Evolutionary conservation across 35 echinoderm and acorn worm genomes (phyloP).

Genomic region (Hemicentrotus pulcherrimus): DNA sequence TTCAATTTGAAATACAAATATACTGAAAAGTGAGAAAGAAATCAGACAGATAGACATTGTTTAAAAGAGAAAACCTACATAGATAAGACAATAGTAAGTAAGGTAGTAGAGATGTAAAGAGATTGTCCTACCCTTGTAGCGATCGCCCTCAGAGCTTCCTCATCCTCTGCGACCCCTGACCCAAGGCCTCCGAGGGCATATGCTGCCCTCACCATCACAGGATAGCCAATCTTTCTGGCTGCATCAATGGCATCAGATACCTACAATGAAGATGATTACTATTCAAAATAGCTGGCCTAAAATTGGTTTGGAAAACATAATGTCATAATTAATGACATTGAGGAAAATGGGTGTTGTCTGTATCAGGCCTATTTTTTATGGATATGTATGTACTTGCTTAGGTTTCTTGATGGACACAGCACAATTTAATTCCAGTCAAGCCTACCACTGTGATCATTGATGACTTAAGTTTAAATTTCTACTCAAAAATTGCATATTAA

Average conservation of each 20-base stretch:
- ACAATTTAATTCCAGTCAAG: too few relatives aligned
- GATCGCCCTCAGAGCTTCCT: conserved; percentile 70
- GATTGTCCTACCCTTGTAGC: conserved; percentile 68
- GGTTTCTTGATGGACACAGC: too few relatives aligned
- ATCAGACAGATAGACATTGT: too few relatives aligned
- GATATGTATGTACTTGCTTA: too few relatives aligned
- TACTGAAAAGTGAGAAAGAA: too few relatives aligned
- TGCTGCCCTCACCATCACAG: conserved; percentile 95
- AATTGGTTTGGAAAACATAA: neutral
- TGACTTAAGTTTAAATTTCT: too few relatives aligned
- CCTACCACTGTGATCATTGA: too few relatives aligned
- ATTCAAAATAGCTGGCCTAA: neutral
- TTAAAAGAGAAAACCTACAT: neutral
- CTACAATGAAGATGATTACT: conserved; percentile 46
- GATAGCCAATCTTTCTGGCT: conserved; percentile 88
- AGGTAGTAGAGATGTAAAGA: neutral
- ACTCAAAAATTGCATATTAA: too few relatives aligned
- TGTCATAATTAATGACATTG: neutral
- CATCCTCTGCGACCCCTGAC: conserved; percentile 84
- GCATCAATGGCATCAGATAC: conserved; percentile 83
- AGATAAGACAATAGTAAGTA: neutral
- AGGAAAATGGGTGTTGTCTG: too few relatives aligned
- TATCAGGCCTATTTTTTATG: too few relatives aligned
- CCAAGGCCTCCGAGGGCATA: conserved; percentile 95
- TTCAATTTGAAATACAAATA: too few relatives aligned